Evolutionary conservation across 2,888 invertebrate species (phyloP), one percentile per base, ranked within the genome.

Genomic region (Diadromus collaris): DNA sequence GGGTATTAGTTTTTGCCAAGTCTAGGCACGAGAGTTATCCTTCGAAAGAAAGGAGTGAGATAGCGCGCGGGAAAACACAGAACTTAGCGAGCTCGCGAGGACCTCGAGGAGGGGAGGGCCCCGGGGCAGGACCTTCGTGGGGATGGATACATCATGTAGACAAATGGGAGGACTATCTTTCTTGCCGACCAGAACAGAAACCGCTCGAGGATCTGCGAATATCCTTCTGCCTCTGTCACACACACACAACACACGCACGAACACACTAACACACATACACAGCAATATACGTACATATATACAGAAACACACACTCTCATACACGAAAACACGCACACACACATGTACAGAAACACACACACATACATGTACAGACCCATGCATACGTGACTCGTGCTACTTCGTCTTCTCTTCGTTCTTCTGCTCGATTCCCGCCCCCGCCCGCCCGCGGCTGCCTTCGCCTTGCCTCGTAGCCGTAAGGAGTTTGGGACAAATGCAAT

Each of bases 121-220:
- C 21, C 58, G 54, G 46, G 60, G 38, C 54, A 64, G 54, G 69
- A 78, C 54, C 75, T 71, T 72, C 56, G 56, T 32, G 73, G 73
- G 58, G 76, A 65, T 80, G 83, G 83, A 84, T 86, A 81, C 83
- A 83, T 84, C 84, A 81, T 84, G 85, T 82, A 85, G 85, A 85
- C 83, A 86, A 86, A 85, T 85, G 83, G 84, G 73, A 74, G 64
- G 74, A 83, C 82, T 78, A 82, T 85, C 81, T 85, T 85, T 85
- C 85, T 85, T 85, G 83, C 70, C 46, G 51, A 29, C 46, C 60
- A 44, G 64, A 72, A 65, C 65, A 48, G 75, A 76, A 73, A 76
- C 69, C 54, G 76, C 78, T 80, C 73, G 76, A 51, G 73, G 73
- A 76, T 75, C 75, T 71, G 41, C 32, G 74, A 80, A 80, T 75